Base-by-base conservation (phyloP, 2,113 vertebrate species). In the Podarcis muralis region DNA sequence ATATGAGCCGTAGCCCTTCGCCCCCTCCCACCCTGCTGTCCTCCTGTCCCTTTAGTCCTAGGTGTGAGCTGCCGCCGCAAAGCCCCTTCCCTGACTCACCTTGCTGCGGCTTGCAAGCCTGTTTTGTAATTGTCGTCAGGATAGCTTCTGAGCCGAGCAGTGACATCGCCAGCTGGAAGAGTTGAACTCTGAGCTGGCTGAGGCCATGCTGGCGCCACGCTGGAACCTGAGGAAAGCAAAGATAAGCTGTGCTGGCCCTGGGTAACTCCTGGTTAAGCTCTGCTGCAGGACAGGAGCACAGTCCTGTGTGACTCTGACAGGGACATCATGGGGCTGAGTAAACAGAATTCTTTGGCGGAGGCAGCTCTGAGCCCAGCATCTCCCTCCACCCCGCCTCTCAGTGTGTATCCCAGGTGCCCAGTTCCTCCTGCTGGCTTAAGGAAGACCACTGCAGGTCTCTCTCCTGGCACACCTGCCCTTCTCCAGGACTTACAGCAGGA, bases 171-270 rank as follows among this genome's bases (percentile, higher is more conserved):
- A 92, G 93, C 92, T 89, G 81, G 90, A 94, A 84, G 90, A 92
- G 93, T 92, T 96, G 96, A 94, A 93, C 96, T 95, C 95, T 96
- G 97, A 94, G 93, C 94, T 93, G 90, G 90, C 91, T 0, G 85
- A 79, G 91, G 2, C 94, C 48, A 85, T 27, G 82, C 87, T 81
- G 90, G 85, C 96, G 96, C 96, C 96, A 96, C 89, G 94, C 89
- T 97, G 96, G 97, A 96, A 93, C 94, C 95, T 87, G 2, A 1
- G 71, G 88, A 79, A 88, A 62, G 53, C 74, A 69, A 0, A 93
- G 95, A 97, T 96, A 96, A 97, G 90, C 91, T 85, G 89, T 78
- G 53, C 53, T 75, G 1, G 89, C 7, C 87, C 90, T 86, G 80
- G 72, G 15, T 69, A 83, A 91, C 90, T 92, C 89, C 68, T 15